Evolutionary conservation across 2,797 vertebrate species (phyloP).

Genomic region (Erethizon dorsatum): DNA sequence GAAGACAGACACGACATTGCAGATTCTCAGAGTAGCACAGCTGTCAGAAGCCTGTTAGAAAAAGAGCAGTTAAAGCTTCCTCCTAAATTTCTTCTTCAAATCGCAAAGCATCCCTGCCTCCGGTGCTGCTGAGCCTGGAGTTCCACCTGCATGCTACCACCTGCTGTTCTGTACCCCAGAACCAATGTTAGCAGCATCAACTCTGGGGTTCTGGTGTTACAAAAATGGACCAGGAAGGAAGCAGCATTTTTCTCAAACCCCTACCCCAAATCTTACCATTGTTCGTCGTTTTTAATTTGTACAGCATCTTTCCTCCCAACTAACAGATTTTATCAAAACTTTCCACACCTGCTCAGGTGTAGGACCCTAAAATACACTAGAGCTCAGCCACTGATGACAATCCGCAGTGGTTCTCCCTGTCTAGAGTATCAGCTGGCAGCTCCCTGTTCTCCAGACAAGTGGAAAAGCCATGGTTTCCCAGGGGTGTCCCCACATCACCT

Average conservation of each 20-base stretch:
- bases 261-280: background rate
- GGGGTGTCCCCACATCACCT: background rate
- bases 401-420: background rate
- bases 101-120: background rate
- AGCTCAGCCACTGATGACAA: background rate
- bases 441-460: background rate
- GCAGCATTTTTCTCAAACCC: background rate
- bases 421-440: background rate
- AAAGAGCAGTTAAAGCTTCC: background rate
- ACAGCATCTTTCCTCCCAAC: background rate
- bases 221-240: background rate
- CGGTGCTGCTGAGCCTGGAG: background rate
- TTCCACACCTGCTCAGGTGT: background rate
- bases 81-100: background rate
- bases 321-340: background rate
- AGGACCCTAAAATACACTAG: too few relatives aligned
- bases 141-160: fast-evolving
- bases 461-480: background rate
- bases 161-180: background rate
- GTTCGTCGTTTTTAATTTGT: background rate
- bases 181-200: fast-evolving
- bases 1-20: background rate
- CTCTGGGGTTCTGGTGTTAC: background rate
- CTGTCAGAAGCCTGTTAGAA: slow-evolving; percentile 70
- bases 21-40: background rate